These are phyloP conservation scores for Sorex araneus DNA, from an alignment of 2,113 vertebrate species.

Conservation along the genomic window DNA sequence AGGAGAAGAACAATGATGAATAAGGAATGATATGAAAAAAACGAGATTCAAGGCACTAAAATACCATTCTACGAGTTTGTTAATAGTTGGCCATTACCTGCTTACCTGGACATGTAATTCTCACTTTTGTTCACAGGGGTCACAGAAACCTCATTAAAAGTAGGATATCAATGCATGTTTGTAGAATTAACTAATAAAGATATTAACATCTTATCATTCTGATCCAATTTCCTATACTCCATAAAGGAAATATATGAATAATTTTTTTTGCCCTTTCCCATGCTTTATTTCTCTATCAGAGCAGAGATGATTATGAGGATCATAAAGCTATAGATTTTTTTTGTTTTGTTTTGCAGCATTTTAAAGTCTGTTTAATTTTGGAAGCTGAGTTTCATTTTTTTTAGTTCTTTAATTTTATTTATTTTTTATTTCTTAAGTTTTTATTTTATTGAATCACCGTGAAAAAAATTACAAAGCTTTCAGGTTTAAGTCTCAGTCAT, in stretches of 20 bases:
- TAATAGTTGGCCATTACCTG: neutral
- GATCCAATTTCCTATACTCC: neutral
- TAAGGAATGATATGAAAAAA: neutral
- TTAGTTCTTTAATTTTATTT: too few relatives aligned
- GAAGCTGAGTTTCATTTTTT: too few relatives aligned
- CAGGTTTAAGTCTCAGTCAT: too few relatives aligned
- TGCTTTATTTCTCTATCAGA: neutral
- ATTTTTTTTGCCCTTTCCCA: neutral
- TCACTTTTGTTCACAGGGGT: neutral
- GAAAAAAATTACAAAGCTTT: too few relatives aligned
- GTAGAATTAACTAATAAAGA: conserved; percentile 28
- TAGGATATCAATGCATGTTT: conserved; percentile 1
- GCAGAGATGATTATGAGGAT: neutral
- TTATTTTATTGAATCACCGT: too few relatives aligned
- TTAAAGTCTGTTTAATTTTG: too few relatives aligned
- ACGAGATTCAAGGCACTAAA: neutral
- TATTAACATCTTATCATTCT: conserved; percentile 42
- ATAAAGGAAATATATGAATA: neutral
- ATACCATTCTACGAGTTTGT: neutral
- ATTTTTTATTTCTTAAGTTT: too few relatives aligned
- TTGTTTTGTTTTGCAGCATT: too few relatives aligned
- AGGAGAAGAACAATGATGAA: neutral
- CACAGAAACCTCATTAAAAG: conserved; percentile 23
- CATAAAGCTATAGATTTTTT: neutral
- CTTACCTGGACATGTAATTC: neutral